These are phyloP conservation scores for Drosophila merina DNA, from an alignment of 2,888 invertebrate genomes.

Conservation along the genomic window DNA sequence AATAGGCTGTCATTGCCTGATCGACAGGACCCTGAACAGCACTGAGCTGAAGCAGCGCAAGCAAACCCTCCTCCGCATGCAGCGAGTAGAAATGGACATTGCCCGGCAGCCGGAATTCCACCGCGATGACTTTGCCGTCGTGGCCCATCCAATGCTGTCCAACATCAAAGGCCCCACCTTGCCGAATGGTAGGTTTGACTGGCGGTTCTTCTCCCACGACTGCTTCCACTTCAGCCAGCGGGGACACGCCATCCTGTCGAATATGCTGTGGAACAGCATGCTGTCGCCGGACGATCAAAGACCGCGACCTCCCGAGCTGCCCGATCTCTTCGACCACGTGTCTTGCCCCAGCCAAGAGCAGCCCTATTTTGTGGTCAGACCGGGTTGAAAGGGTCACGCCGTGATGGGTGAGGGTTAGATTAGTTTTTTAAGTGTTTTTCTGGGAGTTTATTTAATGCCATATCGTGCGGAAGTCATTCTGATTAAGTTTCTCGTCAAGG, in stretches of 20 bases:
- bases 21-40: constrained; percentile 56
- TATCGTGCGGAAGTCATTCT: not conserved
- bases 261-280: constrained; percentile 86
- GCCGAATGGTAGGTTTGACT: constrained; percentile 84
- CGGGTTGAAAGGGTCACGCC: constrained; percentile 44
- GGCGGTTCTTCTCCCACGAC: constrained; percentile 85
- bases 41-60: constrained; percentile 37
- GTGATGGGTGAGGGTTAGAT: constrained; percentile 2
- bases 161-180: constrained; percentile 78
- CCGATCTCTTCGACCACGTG: constrained; percentile 55
- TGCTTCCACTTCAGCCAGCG: constrained; percentile 88
- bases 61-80: constrained; percentile 82
- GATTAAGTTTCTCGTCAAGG: not conserved
- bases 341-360: constrained; percentile 79
- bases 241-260: constrained; percentile 85
- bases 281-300: constrained; percentile 84
- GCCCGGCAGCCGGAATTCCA: constrained; percentile 81
- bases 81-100: constrained; percentile 85
- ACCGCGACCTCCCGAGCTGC: constrained; percentile 23
- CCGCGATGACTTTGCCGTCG: constrained; percentile 85
- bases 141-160: constrained; percentile 84
- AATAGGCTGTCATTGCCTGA: constrained; percentile 75
- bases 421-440: not conserved
- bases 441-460: constrained; percentile 1
- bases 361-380: constrained; percentile 79